Conservation (phyloP, 2,113 vertebrate genomes). For the Burhinus oedicnemus region DNA sequence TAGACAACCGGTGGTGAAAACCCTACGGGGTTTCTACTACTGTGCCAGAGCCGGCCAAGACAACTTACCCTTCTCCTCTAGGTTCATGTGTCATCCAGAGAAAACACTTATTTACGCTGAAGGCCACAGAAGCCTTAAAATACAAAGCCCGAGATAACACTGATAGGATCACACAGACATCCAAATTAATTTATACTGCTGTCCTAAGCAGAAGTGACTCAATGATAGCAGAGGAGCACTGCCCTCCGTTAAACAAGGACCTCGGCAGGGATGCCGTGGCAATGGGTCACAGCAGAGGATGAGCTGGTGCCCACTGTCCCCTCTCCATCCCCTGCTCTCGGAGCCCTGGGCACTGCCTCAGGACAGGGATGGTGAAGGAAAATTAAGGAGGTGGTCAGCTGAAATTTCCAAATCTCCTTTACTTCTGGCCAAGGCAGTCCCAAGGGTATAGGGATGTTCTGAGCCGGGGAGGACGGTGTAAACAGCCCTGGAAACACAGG, state of each 20-base stretch:
- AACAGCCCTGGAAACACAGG: background rate
- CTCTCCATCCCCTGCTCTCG: fast-evolving
- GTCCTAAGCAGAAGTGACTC: conserved; percentile 36
- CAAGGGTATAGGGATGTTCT: background rate
- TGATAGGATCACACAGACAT: conserved; percentile 55
- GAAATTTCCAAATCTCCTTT: background rate
- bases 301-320: background rate
- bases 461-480: background rate
- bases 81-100: background rate
- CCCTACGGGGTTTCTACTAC: background rate
- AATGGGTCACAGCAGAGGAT: fast-evolving
- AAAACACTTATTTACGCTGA: conserved; percentile 48
- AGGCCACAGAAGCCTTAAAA: conserved; percentile 10
- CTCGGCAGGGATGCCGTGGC: background rate
- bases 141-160: background rate
- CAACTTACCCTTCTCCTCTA: background rate
- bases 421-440: background rate
- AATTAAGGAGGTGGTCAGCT: background rate
- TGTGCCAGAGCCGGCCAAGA: background rate
- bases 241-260: background rate
- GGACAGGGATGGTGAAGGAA: background rate
- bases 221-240: background rate
- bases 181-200: conserved; percentile 4
- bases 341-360: fast-evolving
- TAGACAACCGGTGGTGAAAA: conserved; percentile 2